Conservation (phyloP, 2,888 invertebrate species). For the Drosophila greeni region DNA sequence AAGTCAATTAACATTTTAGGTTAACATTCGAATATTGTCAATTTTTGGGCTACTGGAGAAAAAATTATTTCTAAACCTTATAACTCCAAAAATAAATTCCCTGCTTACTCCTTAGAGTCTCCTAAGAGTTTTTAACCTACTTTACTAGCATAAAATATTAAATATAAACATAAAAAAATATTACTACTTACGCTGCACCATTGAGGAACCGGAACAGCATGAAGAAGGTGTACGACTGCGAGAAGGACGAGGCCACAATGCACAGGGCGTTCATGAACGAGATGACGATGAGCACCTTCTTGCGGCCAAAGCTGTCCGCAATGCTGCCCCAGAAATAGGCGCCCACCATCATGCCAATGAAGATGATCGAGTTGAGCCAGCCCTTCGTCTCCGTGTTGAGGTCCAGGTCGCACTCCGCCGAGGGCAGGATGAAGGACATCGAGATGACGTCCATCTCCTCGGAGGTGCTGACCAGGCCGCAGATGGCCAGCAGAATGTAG, state of each 20-base stretch:
- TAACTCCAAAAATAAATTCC: no score
- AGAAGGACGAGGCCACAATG: conserved; percentile 93
- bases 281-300: conserved; percentile 92
- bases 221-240: conserved; percentile 92
- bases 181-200: conserved; percentile 91
- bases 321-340: conserved; percentile 96
- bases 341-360: conserved; percentile 96
- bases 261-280: conserved; percentile 93
- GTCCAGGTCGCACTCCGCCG: conserved; percentile 94
- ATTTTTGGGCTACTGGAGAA: no score
- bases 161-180: not conserved
- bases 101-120: no score
- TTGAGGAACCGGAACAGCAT: conserved; percentile 94
- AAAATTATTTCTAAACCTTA: no score
- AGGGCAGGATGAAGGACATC: conserved; percentile 95
- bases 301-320: conserved; percentile 92
- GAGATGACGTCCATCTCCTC: conserved; percentile 98
- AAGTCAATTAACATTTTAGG: no score
- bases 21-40: no score
- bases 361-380: conserved; percentile 89
- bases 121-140: no score
- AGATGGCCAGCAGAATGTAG: conserved; percentile 91
- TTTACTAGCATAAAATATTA: not conserved
- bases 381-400: conserved; percentile 91
- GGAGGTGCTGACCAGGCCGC: conserved; percentile 95